These are phyloP conservation scores for Petrosia ficiformis DNA, from an alignment of 37 sponge, comb jelly and placozoan species.

Conservation along the genomic window DNA sequence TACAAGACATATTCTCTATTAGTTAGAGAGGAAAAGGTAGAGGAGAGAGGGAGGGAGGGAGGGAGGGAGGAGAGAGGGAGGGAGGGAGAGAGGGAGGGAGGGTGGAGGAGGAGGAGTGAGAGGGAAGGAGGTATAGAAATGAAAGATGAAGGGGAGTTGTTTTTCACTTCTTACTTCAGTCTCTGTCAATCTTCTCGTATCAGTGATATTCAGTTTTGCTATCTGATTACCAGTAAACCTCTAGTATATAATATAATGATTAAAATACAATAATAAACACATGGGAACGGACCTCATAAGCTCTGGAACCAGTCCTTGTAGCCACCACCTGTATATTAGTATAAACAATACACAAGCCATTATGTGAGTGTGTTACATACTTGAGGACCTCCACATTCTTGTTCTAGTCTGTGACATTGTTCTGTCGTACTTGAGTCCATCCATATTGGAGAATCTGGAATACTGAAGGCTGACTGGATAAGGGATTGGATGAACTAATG, in stretches of 20 bases:
- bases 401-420: constrained; percentile 79
- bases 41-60: background rate
- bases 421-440: constrained; percentile 91
- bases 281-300: constrained; percentile 68
- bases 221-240: constrained; percentile 92
- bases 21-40: background rate
- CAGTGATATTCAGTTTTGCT: constrained; percentile 56
- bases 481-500: too few relatives aligned
- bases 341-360: background rate
- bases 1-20: constrained; percentile 79
- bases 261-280: background rate
- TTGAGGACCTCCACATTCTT: constrained; percentile 56
- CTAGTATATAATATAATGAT: constrained; percentile 14
- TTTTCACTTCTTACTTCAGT: background rate
- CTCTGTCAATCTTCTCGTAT: background rate
- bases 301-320: constrained; percentile 82
- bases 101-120: background rate
- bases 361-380: background rate
- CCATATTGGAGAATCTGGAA: constrained; percentile 85
- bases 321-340: constrained; percentile 57
- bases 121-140: background rate
- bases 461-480: constrained; percentile 36
- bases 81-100: background rate
- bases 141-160: background rate
- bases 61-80: background rate